phyloP scores from a whole-genome alignment of 1,140 invertebrate genomes.

The Dreissena rostriformis region DNA sequence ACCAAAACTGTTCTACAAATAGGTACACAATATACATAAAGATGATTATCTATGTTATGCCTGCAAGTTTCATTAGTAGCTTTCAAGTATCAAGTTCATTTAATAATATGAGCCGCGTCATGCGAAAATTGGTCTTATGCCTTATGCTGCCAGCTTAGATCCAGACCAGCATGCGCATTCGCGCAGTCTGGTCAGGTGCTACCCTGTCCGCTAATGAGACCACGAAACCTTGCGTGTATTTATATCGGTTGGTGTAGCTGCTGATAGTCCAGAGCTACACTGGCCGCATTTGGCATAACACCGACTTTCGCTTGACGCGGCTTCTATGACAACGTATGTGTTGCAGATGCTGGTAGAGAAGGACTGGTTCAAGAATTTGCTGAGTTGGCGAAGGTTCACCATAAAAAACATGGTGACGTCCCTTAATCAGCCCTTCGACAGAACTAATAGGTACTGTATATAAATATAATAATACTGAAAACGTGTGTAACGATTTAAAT shows the following conservation, averaged over 20 bases:
- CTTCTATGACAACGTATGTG: neutral
- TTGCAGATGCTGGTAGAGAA: slow-evolving; percentile 87
- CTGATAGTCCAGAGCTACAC: neutral
- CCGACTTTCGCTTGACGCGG: neutral
- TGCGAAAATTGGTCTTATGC: too few species aligned
- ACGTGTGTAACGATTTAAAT: neutral
- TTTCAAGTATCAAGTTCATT: too few species aligned
- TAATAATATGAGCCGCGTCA: too few species aligned
- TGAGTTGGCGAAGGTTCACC: slow-evolving; percentile 70
- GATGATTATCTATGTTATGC: too few species aligned
- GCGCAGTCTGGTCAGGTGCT: neutral
- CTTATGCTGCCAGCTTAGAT: too few species aligned
- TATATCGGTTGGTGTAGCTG: neutral
- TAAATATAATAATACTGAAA: neutral
- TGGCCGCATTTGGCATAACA: neutral
- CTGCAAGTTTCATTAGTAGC: too few species aligned
- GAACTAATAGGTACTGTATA: slow-evolving; percentile 66
- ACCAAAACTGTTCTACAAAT: too few species aligned
- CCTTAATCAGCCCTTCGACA: slow-evolving; percentile 64
- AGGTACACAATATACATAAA: too few species aligned
- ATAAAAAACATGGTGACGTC: slow-evolving; percentile 61
- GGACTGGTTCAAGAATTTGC: slow-evolving; percentile 92
- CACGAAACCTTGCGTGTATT: neutral
- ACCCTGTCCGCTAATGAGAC: neutral
- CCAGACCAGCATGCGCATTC: too few species aligned